Evolutionary conservation across 1,140 invertebrate species (phyloP), one percentile per base, ranked within the genome.

Genomic region (Agraylea sexmaculata): DNA sequence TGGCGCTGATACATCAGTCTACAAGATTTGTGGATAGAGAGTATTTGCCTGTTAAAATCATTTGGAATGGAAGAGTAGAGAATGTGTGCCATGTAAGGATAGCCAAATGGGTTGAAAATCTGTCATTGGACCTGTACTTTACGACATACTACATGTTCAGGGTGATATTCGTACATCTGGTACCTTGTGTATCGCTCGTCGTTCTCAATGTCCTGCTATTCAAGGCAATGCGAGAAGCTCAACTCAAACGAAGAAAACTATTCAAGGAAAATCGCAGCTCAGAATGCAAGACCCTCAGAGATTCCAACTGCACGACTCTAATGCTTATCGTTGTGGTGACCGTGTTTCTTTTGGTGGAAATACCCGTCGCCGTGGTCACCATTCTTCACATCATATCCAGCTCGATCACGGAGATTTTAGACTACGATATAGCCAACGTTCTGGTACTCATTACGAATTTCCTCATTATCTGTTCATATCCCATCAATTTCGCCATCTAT

Each of bases 241-340:
- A 91, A 58, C 66, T 75, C 27, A 77, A 87, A 45, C 63, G 87
- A 12, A 77, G 83, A 52, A 75, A 80, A 55, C 68, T 91, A 7
- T 79, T 91, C 53, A 80, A 83, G 40, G 86, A 89, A 54, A 88
- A 86, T 57, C 71, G 82, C 41, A 86, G 83, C 54, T 83, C 72
- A 45, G 88, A 88, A 62, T 87, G 79, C 59, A 83, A 79, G 58
- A 83, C 80, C 52, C 64, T 85, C 33, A 69, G 81, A 21, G 91
- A 90, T 54, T 82, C 80, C 4, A 93, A 94, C 54, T 92, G 87
- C 54, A 94, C 89, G 2, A 93, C 88, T 0, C 58, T 93, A 4
- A 94, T 95, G 90, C 64, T 95, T 2, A 92, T 94, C n/a, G 86
- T 89, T 3, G 87, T 95, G 1, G 89, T 95, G 0, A 83, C 85